Conservation (phyloP, 2,888 invertebrate species). For the Polyommatus iphigenia region DNA sequence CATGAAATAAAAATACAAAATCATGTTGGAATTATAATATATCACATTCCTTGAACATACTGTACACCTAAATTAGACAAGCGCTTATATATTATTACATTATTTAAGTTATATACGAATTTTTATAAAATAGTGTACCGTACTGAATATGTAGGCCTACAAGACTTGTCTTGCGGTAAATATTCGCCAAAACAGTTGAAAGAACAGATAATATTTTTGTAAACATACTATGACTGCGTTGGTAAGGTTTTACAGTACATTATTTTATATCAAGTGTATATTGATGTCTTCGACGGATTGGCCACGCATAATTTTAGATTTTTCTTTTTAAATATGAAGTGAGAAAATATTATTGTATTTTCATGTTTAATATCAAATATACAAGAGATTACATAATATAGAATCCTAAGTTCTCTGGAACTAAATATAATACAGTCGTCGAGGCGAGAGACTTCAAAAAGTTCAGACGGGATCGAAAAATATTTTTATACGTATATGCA, state of each 20-base stretch:
- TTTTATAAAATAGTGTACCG: slow-evolving; percentile 30
- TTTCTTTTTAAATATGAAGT: slow-evolving; percentile 16
- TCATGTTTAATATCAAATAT: slow-evolving; percentile 16
- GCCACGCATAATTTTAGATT: slow-evolving; percentile 15
- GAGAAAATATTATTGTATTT: slow-evolving; percentile 29
- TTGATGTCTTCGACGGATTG: slow-evolving; percentile 24
- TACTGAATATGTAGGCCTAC: slow-evolving; percentile 10
- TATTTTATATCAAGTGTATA: slow-evolving; percentile 8
- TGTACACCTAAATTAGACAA: slow-evolving; percentile 74
- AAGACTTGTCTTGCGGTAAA: neutral
- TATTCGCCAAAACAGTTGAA: neutral
- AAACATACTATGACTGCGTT: neutral
- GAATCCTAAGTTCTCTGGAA: slow-evolving; percentile 6
- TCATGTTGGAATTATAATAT: slow-evolving; percentile 76
- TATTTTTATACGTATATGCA: slow-evolving; percentile 13
- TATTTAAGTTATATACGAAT: slow-evolving; percentile 50
- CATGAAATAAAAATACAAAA: slow-evolving; percentile 56
- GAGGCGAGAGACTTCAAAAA: slow-evolving; percentile 11
- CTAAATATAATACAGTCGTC: slow-evolving; percentile 11
- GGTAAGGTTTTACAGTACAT: slow-evolving; percentile 8
- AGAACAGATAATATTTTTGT: neutral
- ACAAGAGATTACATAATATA: slow-evolving; percentile 11
- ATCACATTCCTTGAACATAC: slow-evolving; percentile 78
- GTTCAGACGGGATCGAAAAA: slow-evolving; percentile 25
- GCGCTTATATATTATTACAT: slow-evolving; percentile 67